A percentile compares a stretch with the other conserved stretches of the same genome.
These are phyloP conservation scores for Sarcophaga bullata DNA, from an alignment of 1,140 invertebrate genomes.

Conservation along the genomic window DNA sequence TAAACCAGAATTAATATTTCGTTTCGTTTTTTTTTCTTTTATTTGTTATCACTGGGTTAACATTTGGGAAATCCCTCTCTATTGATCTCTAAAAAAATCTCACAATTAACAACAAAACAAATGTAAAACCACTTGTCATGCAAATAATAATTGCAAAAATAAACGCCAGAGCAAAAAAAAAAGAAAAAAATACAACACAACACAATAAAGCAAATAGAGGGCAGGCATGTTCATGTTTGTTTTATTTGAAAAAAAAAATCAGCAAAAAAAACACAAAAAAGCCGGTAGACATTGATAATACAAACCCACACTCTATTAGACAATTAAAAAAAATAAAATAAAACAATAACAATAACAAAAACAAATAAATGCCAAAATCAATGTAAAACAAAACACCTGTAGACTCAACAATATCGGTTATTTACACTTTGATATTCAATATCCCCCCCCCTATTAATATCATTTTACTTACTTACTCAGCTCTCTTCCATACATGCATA, in stretches of 20 bases:
- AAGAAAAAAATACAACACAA: too few species aligned
- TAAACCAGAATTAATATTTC: too few species aligned
- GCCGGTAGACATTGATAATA: constrained; percentile 37
- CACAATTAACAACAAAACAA: too few species aligned
- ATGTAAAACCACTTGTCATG: background rate
- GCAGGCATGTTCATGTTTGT: constrained; percentile 1
- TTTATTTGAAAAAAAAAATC: background rate
- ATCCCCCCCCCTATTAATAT: background rate
- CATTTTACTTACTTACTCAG: too few species aligned
- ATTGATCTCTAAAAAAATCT: background rate
- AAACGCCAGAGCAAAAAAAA: background rate
- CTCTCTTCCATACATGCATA: too few species aligned
- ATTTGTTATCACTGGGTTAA: too few species aligned
- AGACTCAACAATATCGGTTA: background rate
- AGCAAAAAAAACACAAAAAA: constrained; percentile 21
- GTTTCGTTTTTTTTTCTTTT: too few species aligned
- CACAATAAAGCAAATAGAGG: background rate
- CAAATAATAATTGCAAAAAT: constrained; percentile 2
- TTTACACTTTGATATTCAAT: constrained; percentile 21
- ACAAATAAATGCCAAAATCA: background rate
- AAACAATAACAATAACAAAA: background rate
- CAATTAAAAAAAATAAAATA: background rate
- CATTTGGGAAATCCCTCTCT: background rate
- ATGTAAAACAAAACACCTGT: constrained; percentile 22
- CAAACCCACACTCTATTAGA: background rate